phyloP scores from a whole-genome alignment of 2,113 vertebrate genomes.

The Chascanopsetta lugubris region DNA sequence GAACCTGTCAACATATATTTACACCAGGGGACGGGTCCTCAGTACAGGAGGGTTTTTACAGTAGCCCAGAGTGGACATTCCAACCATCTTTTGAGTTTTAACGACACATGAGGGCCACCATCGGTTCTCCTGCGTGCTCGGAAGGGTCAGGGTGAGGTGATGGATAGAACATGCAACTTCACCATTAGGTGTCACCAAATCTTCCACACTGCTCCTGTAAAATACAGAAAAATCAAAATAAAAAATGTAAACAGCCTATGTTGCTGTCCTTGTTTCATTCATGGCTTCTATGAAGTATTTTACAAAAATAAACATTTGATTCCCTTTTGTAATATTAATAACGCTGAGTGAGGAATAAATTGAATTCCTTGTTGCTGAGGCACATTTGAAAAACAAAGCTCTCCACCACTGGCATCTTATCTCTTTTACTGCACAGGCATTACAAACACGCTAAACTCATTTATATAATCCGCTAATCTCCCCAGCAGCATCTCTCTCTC shows the following conservation, averaged over 20 bases:
- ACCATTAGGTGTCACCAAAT: too few species aligned
- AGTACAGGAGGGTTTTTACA: too few species aligned
- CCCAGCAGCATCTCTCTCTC: slow-evolving; percentile 19
- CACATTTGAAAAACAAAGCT: slow-evolving; percentile 41
- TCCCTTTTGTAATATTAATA: slow-evolving; percentile 19
- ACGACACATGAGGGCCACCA: too few species aligned
- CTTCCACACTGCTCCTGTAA: too few species aligned
- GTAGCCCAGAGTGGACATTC: too few species aligned
- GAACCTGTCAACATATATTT: too few species aligned
- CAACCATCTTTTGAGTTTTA: too few species aligned
- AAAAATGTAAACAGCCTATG: background rate
- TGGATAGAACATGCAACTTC: too few species aligned
- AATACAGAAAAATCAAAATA: background rate
- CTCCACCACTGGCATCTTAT: slow-evolving; percentile 31
- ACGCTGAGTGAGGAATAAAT: slow-evolving; percentile 17
- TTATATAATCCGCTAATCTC: slow-evolving; percentile 62
- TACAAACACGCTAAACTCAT: slow-evolving; percentile 51
- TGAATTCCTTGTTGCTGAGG: slow-evolving; percentile 11
- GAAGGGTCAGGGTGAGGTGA: too few species aligned
- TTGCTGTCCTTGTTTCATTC: background rate
- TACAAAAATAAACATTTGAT: background rate
- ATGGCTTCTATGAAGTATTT: background rate
- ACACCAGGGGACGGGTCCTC: too few species aligned
- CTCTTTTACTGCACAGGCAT: slow-evolving; percentile 40
- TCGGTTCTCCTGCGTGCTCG: too few species aligned